A percentile compares a stretch with the other conserved stretches of the same genome.
These are phyloP conservation scores for Bambusicola thoracicus DNA, from an alignment of 2,113 vertebrate species.

Conservation along the genomic window DNA sequence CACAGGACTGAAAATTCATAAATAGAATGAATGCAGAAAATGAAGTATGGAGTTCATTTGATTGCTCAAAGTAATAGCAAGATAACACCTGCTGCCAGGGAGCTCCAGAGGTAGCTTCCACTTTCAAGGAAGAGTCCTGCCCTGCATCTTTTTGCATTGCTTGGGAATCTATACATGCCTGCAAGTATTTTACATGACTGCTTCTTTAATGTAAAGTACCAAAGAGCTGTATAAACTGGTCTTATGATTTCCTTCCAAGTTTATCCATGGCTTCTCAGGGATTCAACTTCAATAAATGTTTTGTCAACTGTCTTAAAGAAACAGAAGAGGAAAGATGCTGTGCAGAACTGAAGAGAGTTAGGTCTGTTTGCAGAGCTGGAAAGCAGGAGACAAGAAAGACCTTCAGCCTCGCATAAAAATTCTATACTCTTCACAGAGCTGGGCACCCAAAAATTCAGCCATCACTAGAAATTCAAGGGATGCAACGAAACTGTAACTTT, in stretches of 20 bases:
- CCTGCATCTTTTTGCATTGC: neutral
- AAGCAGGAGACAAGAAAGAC: conserved; percentile 1
- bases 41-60: neutral
- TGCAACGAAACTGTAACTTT: neutral
- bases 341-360: conserved; percentile 23
- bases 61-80: neutral
- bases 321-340: neutral
- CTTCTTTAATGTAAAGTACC: neutral
- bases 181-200: neutral
- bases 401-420: conserved; percentile 15
- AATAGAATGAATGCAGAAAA: neutral
- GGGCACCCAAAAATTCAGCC: conserved; percentile 27
- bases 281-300: neutral
- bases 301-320: neutral
- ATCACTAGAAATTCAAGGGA: neutral
- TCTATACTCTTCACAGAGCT: neutral
- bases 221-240: neutral
- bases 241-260: neutral
- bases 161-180: neutral
- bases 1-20: neutral
- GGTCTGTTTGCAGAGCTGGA: neutral
- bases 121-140: neutral
- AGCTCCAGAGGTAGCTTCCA: neutral
- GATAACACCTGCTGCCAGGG: neutral
- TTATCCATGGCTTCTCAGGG: neutral